A percentile compares a stretch with the other conserved stretches of the same genome.
phyloP scores from a whole-genome alignment of 2,113 vertebrate species.

The Cebidichthys violaceus region DNA sequence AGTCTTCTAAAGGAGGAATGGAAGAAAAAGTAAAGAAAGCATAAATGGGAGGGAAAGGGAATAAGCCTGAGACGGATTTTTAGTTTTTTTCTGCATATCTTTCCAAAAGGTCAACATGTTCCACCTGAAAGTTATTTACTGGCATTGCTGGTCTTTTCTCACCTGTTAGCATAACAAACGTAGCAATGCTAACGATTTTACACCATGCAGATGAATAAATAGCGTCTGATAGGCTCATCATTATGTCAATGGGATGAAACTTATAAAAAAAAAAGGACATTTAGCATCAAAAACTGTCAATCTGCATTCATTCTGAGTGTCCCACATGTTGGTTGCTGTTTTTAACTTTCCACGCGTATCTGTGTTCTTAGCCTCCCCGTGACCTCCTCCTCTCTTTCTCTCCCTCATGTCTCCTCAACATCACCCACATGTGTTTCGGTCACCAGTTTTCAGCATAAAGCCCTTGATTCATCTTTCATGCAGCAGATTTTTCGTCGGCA shows the following conservation, averaged over 20 bases:
- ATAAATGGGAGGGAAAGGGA: slow-evolving; percentile 17
- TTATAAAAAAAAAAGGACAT: neutral
- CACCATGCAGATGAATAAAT: neutral
- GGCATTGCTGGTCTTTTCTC: neutral
- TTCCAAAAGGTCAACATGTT: slow-evolving; percentile 38
- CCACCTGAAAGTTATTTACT: neutral
- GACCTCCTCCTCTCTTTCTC: slow-evolving; percentile 41
- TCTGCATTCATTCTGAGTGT: neutral
- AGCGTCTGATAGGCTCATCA: neutral
- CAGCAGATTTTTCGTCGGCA: slow-evolving; percentile 55
- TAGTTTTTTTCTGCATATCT: slow-evolving; percentile 16
- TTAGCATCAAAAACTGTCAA: neutral
- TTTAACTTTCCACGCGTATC: slow-evolving; percentile 27
- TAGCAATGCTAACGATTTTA: neutral
- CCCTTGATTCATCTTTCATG: slow-evolving; percentile 60
- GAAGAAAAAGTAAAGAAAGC: slow-evolving; percentile 50
- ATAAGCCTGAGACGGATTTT: slow-evolving; percentile 28
- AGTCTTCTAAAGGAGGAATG: slow-evolving; percentile 59
- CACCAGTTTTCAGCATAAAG: slow-evolving; percentile 43
- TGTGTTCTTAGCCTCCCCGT: slow-evolving; percentile 43
- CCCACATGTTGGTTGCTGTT: neutral
- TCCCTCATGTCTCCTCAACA: slow-evolving; percentile 27
- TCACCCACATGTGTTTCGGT: slow-evolving; percentile 66
- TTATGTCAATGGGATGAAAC: neutral
- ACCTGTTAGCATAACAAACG: neutral